Percentiles rank a stretch among this genome's conserved stretches.
These are phyloP conservation scores for Cataglyphis hispanica DNA, from an alignment of 1,140 invertebrate species.

Conservation along the genomic window DNA sequence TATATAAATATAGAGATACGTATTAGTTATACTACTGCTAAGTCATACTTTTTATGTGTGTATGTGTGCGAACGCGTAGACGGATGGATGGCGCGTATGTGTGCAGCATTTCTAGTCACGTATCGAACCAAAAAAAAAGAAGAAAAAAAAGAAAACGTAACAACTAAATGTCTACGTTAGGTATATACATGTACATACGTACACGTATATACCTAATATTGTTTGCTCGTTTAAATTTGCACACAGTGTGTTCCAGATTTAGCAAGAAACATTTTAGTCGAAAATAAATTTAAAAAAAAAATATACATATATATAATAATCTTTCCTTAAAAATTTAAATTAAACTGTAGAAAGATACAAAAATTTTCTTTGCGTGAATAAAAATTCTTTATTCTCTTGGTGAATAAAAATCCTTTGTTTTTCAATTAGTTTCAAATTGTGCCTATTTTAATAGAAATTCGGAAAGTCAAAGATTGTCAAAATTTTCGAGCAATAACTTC, in stretches of 20 bases:
- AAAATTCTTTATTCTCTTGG: no score
- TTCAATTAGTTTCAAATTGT: neutral
- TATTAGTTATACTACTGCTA: slow-evolving; percentile 77
- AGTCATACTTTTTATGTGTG: slow-evolving; percentile 78
- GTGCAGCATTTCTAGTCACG: slow-evolving; percentile 83
- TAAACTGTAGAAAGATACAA: neutral
- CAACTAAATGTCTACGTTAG: slow-evolving; percentile 59
- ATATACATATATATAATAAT: neutral
- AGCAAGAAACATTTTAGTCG: neutral
- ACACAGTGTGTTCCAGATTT: slow-evolving; percentile 12
- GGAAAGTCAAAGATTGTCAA: neutral
- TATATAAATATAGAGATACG: slow-evolving; percentile 67
- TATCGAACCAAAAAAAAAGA: slow-evolving; percentile 73
- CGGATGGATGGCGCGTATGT: slow-evolving; percentile 50
- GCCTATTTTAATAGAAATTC: neutral
- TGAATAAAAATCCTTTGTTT: neutral
- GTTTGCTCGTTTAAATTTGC: slow-evolving; percentile 25
- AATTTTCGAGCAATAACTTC: neutral
- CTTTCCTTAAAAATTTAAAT: no score
- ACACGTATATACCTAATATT: slow-evolving; percentile 52
- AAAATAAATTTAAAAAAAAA: neutral
- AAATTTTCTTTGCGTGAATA: neutral
- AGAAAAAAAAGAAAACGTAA: slow-evolving; percentile 50
- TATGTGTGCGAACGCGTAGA: slow-evolving; percentile 35
- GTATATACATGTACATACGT: slow-evolving; percentile 61